Evolutionary conservation across 2,113 vertebrate genomes (phyloP), one percentile per base, ranked within the genome.

Genomic region (Aplodontia rufa): DNA sequence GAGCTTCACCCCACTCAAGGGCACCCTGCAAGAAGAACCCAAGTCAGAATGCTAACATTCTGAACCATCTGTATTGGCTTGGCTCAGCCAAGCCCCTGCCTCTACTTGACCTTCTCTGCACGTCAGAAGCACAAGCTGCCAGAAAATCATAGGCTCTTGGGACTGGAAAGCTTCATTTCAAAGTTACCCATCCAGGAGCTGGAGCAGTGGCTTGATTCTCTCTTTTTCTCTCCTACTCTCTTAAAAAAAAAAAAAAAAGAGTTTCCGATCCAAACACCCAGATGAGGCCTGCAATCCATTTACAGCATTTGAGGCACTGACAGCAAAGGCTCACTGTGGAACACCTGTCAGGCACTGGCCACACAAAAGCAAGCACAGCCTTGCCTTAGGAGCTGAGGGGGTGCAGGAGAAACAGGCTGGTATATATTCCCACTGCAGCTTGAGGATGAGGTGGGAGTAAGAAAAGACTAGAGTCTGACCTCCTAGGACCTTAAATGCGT

Each of bases 21-120:
- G 85, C 92, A 60, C 75, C 95, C 98, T 98, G 97, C 0, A n/a
- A 91, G 66, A 74, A 66, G n/a, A 49, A 1, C 11, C 62, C 60
- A 42, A 19, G 51, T 75, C 81, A 94, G 62, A 45, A 81, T 2
- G 22, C 3, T 3, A 42, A n/a, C 49, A 87, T n/a, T 74, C 17
- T 42, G 7, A 37, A 30, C 6, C 10, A 72, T 9, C 13, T 12
- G 4, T 3, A 8, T 1, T 22, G 16, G 20, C 40, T 51, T 10
- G 8, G 47, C 89, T 51, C 51, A 24, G 58, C 28, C 51, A 45
- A 24, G 58, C 28, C 51, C 11, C 37, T n/a, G 49, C 64, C 42
- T 40, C n/a, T 28, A 12, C 58, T 2, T 6, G 62, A 53, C 87
- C 62, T 30, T 24, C 53, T 53, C 72, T 64, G 40, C 19, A 28